phyloP scores from a whole-genome alignment of 1,140 invertebrate genomes.

The Ephestia elutella region DNA sequence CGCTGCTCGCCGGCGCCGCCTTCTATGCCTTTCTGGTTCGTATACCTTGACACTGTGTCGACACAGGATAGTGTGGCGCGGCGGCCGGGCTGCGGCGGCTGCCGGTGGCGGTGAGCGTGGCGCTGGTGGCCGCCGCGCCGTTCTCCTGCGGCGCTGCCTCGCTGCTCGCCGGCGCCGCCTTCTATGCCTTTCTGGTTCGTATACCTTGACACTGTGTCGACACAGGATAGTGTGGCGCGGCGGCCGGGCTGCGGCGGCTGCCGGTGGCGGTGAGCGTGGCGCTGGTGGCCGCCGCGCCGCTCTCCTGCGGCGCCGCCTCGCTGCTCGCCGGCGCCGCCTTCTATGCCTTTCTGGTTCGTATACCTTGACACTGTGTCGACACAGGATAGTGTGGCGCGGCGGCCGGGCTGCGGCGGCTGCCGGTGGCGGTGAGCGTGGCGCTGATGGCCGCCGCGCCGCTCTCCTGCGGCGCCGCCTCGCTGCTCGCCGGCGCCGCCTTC shows the following conservation, averaged over 20 bases:
- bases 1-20: slow-evolving; percentile 43
- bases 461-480: slow-evolving; percentile 47
- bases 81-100: slow-evolving; percentile 46
- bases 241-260: slow-evolving; percentile 42
- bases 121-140: slow-evolving; percentile 32
- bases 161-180: slow-evolving; percentile 44
- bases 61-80: slow-evolving; percentile 54
- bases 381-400: slow-evolving; percentile 55
- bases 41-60: not conserved
- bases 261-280: slow-evolving; percentile 42
- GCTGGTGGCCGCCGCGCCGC: slow-evolving; percentile 31
- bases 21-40: slow-evolving; percentile 58
- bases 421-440: slow-evolving; percentile 38
- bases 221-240: slow-evolving; percentile 55
- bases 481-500: slow-evolving; percentile 49
- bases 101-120: slow-evolving; percentile 40
- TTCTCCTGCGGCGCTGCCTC: slow-evolving; percentile 52
- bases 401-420: slow-evolving; percentile 46
- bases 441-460: slow-evolving; percentile 35
- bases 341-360: slow-evolving; percentile 51
- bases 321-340: slow-evolving; percentile 49
- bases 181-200: slow-evolving; percentile 54
- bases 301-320: slow-evolving; percentile 51
- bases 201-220: not conserved
- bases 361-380: not conserved